Evolutionary conservation across 37 sponge, comb jelly and placozoan species (phyloP).

Genomic region (Beroe ovata): DNA sequence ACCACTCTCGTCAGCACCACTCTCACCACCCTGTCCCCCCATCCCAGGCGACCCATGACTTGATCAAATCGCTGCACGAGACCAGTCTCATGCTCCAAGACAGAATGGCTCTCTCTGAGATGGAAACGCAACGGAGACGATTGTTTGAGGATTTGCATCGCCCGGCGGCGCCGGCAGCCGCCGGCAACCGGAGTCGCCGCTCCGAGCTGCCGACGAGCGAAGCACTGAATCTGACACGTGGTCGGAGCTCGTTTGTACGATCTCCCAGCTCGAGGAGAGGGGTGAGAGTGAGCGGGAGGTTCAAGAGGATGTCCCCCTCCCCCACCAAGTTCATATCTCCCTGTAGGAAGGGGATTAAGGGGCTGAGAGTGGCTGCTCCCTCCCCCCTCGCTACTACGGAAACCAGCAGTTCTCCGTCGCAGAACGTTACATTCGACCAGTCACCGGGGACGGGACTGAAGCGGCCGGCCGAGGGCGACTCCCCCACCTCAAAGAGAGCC

Average conservation of each 20-base stretch:
- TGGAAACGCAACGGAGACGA: not conserved
- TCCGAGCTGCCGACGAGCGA: not conserved
- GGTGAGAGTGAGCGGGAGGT: conserved; percentile 1
- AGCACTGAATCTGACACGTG: not conserved
- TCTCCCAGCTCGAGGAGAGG: conserved; percentile 30
- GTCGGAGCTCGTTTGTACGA: not conserved
- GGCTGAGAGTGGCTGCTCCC: conserved; percentile 2
- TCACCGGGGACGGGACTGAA: conserved; percentile 26
- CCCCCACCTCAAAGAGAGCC: conserved; percentile 2
- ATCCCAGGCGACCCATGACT: conserved; percentile 51
- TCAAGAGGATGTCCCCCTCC: conserved; percentile 63
- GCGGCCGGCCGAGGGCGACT: not conserved
- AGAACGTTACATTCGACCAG: conserved; percentile 56
- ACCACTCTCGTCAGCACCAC: no score
- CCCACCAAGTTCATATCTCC: conserved; percentile 42
- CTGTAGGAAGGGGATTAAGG: conserved; percentile 56
- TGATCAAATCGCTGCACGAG: conserved; percentile 42
- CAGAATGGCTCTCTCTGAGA: conserved; percentile 17
- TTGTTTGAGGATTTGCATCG: conserved; percentile 19
- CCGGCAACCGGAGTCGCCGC: not conserved
- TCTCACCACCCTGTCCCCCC: no score
- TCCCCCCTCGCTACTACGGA: not conserved
- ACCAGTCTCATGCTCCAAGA: conserved; percentile 63
- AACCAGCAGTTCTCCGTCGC: not conserved
- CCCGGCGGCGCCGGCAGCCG: not conserved